Evolutionary conservation across 2,113 vertebrate species (phyloP).

Genomic region (Bettongia penicillata): DNA sequence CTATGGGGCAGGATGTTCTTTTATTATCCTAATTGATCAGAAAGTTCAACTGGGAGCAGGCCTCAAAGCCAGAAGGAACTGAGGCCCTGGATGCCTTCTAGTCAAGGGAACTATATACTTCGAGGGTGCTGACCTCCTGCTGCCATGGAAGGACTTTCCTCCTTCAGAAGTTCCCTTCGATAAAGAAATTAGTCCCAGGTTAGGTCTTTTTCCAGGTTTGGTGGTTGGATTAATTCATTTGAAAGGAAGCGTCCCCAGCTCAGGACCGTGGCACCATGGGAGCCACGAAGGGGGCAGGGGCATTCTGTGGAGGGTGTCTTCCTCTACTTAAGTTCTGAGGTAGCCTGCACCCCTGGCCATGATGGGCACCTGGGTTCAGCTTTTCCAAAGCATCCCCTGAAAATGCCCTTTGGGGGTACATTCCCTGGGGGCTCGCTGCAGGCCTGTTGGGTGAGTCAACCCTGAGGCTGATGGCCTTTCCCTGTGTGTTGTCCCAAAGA

Average conservation of each 20-base stretch:
- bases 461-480: accelerated
- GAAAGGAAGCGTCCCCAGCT: neutral
- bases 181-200: neutral
- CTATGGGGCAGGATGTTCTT: neutral
- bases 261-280: neutral
- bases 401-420: too few relatives aligned
- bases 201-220: neutral
- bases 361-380: too few relatives aligned
- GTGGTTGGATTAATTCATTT: neutral
- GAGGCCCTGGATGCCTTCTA: neutral
- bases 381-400: neutral
- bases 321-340: too few relatives aligned
- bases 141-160: neutral
- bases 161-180: neutral
- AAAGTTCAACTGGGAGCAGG: neutral
- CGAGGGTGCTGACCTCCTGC: neutral
- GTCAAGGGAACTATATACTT: neutral
- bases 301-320: neutral
- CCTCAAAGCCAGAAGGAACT: neutral
- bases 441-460: accelerated
- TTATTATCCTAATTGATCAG: neutral
- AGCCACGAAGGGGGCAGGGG: too few relatives aligned
- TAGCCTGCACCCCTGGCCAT: too few relatives aligned
- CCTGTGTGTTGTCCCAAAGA: neutral
- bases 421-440: neutral